Conservation (phyloP, 2,888 invertebrate species). For the Allygus modestus region DNA sequence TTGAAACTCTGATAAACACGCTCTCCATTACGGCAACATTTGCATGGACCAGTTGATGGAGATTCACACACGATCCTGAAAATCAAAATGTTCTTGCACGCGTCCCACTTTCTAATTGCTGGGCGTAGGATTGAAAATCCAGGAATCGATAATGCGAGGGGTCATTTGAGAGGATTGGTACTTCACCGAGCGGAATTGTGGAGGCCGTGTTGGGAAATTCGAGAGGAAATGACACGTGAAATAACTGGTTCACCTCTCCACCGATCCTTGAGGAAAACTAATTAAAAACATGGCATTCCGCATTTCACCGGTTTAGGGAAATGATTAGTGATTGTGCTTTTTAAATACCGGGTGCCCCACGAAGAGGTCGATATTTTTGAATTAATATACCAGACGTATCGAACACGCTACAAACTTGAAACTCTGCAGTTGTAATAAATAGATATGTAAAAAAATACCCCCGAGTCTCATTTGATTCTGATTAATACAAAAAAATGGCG, state of each 20-base stretch:
- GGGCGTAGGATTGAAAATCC: constrained; percentile 38
- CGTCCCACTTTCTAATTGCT: constrained; percentile 33
- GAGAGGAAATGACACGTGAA: background rate
- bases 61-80: constrained; percentile 18
- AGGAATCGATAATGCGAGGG: constrained; percentile 18
- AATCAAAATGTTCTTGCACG: constrained; percentile 20
- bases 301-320: too few relatives aligned
- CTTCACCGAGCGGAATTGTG: background rate
- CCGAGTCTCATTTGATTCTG: too few relatives aligned
- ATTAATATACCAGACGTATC: too few relatives aligned
- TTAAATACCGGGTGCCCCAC: too few relatives aligned
- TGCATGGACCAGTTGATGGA: background rate
- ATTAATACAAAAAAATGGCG: too few relatives aligned
- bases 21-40: background rate
- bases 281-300: too few relatives aligned
- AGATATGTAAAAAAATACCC: too few relatives aligned
- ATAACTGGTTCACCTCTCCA: background rate
- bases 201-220: background rate
- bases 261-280: background rate
- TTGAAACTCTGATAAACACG: too few relatives aligned
- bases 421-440: too few relatives aligned
- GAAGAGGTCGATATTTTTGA: too few relatives aligned
- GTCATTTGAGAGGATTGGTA: constrained; percentile 19
- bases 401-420: too few relatives aligned
- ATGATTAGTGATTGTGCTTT: too few relatives aligned